These are phyloP conservation scores for Macrobrachium nipponense DNA, from an alignment of 1,140 invertebrate species.

Conservation along the genomic window DNA sequence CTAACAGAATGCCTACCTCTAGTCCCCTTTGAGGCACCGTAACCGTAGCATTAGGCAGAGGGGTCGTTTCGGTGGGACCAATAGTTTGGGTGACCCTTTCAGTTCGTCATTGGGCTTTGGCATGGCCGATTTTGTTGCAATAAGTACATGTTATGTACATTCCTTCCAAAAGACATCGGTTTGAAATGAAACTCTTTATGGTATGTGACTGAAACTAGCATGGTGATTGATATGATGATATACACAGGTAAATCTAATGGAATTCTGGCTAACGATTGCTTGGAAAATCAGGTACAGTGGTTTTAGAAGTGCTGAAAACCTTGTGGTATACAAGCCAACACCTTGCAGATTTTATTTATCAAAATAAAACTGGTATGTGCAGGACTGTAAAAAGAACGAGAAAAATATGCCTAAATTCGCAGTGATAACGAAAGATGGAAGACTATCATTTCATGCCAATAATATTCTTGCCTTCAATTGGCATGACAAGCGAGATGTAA, in stretches of 20 bases:
- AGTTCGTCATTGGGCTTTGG: no score
- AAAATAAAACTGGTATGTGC: neutral
- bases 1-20: no score
- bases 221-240: neutral
- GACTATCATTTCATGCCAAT: no score
- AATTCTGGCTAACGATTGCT: no score
- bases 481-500: neutral
- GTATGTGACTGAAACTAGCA: neutral
- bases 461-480: neutral
- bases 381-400: neutral
- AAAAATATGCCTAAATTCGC: neutral
- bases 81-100: no score
- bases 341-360: neutral
- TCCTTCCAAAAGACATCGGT: neutral
- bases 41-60: no score
- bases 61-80: no score
- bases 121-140: no score
- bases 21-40: no score
- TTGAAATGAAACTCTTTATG: neutral
- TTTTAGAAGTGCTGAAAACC: neutral
- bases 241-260: neutral
- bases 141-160: no score
- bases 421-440: neutral
- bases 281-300: neutral
- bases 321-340: neutral